phyloP scores from a whole-genome alignment of 2,113 vertebrate genomes.

The Salvator merianae region DNA sequence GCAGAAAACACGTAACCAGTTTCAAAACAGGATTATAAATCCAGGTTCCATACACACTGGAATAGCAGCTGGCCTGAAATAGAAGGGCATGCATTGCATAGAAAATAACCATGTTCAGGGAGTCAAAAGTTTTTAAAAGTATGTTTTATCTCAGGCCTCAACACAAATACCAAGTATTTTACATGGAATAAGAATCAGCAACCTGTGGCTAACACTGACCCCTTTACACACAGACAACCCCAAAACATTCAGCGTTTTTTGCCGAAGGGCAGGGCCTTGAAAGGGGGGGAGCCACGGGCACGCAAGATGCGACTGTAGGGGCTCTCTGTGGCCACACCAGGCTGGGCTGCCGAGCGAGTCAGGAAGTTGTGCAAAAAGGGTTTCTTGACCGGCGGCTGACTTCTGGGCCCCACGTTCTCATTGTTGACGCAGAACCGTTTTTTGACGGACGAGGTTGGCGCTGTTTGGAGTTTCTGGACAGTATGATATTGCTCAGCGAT shows the following conservation, averaged over 20 bases:
- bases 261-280: constrained; percentile 65
- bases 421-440: constrained; percentile 79
- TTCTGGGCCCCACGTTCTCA: constrained; percentile 84
- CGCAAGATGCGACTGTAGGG: constrained; percentile 79
- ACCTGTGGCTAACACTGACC: background rate
- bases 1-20: background rate
- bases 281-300: constrained; percentile 74
- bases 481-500: constrained; percentile 81
- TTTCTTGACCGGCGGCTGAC: constrained; percentile 80
- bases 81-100: constrained; percentile 11
- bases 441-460: constrained; percentile 72
- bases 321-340: constrained; percentile 63
- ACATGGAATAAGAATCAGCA: background rate
- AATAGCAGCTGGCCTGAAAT: constrained; percentile 30
- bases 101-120: constrained; percentile 3
- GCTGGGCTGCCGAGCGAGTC: constrained; percentile 69
- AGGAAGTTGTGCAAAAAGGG: constrained; percentile 85
- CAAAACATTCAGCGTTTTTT: constrained; percentile 60
- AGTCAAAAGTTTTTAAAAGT: background rate
- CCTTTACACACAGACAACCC: background rate
- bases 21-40: background rate
- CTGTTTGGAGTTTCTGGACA: constrained; percentile 65
- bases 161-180: background rate
- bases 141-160: constrained; percentile 23
- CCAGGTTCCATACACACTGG: background rate